Evolutionary conservation across 2,888 invertebrate genomes (phyloP), one percentile per base, ranked within the genome.

Genomic region (Ichneumoninae sp.): DNA sequence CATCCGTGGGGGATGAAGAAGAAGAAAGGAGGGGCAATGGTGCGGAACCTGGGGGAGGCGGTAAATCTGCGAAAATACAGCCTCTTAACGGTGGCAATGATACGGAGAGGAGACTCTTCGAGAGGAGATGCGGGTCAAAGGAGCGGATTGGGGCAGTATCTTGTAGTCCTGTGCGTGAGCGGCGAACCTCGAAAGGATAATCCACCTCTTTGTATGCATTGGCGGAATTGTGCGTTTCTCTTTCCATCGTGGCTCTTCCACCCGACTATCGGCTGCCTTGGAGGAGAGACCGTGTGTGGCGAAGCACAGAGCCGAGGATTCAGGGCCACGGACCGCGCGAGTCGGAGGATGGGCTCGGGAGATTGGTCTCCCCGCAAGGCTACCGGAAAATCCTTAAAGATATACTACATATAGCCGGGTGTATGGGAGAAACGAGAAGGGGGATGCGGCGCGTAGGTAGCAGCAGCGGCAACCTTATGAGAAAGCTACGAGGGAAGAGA

Each of bases 201-300:
- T 88, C 87, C 84, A 81, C 69, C 86, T 85, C 86, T 88, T 87
- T 88, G 87, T 88, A 88, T 87, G 87, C 87, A 87, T 86, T 87
- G 86, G 76, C 75, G 77, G 77, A 75, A 78, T 79, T 70, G 73
- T 78, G 81, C 83, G 83, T 87, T 86, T 86, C 80, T 36, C 26
- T 73, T 40, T 74, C 65, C 71, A 63, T 47, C 16, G 44, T 78
- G 36, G 71, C 44, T 52, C 50, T 33, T 50, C 40, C 36, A 19
- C 52, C 13, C 22, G 33, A 44, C 57, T 10, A 22, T 57, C 69
- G 36, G 52, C 16, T 13, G 50, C 2, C 30, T 2, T 2, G 50
- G 33, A 66, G 10, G 8, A 52, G 50, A 16, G 22, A 22, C 36
- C 50, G 71, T 65, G 44, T 40, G 70, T 26, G 70, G 40, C 16